phyloP scores from a whole-genome alignment of 1,140 invertebrate genomes.

The Idris sp. region DNA sequence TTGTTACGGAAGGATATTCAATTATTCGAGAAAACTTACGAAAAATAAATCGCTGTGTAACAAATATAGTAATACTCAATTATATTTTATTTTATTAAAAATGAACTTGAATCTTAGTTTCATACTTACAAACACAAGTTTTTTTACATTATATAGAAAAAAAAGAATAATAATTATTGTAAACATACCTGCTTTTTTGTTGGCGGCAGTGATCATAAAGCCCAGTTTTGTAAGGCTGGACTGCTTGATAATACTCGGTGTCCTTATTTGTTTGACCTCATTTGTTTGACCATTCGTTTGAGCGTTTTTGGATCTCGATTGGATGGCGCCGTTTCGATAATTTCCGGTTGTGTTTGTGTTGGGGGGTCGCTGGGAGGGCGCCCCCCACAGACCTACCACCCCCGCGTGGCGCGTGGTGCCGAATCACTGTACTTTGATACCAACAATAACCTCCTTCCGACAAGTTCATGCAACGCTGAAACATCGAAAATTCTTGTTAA shows the following conservation, averaged over 20 bases:
- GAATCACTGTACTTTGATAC: constrained; percentile 55
- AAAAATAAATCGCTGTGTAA: too few relatives aligned
- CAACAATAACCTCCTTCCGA: constrained; percentile 34
- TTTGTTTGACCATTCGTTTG: constrained; percentile 54
- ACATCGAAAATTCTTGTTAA: constrained; percentile 25
- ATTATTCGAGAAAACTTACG: constrained; percentile 12
- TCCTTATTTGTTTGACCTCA: constrained; percentile 76
- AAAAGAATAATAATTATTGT: too few relatives aligned
- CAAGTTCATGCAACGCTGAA: constrained; percentile 43
- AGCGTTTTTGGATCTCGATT: constrained; percentile 64
- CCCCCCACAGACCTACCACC: constrained; percentile 78
- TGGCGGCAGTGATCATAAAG: constrained; percentile 83
- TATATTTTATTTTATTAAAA: too few relatives aligned
- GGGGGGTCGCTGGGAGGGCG: constrained; percentile 75
- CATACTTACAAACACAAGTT: too few relatives aligned
- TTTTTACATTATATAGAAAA: too few relatives aligned
- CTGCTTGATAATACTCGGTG: constrained; percentile 81
- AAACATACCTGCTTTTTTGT: constrained; percentile 74
- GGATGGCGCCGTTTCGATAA: constrained; percentile 69
- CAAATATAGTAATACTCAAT: too few relatives aligned
- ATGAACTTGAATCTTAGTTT: too few relatives aligned
- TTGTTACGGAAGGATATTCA: constrained; percentile 12
- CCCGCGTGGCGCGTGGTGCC: constrained; percentile 77
- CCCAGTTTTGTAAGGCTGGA: constrained; percentile 83
- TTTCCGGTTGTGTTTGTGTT: constrained; percentile 71